Evolutionary conservation across 2,113 vertebrate genomes (phyloP), one percentile per base, ranked within the genome.

Genomic region (Sorex araneus): DNA sequence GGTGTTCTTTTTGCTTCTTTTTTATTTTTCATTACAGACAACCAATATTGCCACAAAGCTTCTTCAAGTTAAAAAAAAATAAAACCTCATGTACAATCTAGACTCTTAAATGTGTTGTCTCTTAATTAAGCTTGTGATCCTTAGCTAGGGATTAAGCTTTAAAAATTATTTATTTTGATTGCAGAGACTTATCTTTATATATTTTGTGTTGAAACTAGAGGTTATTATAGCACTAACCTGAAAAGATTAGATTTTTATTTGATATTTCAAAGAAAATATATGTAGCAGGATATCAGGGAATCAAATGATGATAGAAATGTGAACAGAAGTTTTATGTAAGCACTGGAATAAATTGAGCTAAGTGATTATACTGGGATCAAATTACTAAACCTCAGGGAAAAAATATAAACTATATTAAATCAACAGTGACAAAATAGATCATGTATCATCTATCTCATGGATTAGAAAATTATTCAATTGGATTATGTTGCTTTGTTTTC

Each of bases 321-420:
- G 64, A 91, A 70, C 45, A 47, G 54, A 96, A 82, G 87, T 71
- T 96, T 67, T 9, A 63, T 93, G 73, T 97, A 96, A 96, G 79
- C 89, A 90, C 36, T 90, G 54, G 5, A 95, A 45, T 36, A 69
- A 94, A 96, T 93, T 96, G 91, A 96, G 85, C 71, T 88, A 94
- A 93, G 85, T 64, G 78, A 93, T 79, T 91, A 84, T 71, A 34
- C 50, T 94, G 93, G 57, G 45, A 94, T 91, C 93, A 96, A 94
- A 92, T 94, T 87, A 94, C 43, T 63, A 34, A 94, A 81, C 69
- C 47, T 96, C 81, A 74, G 81, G 36, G 40, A 86, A 79, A 79
- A 64, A 83, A 74, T 73, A 79, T n/a, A 93, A 94, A 85, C 43
- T 69, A 23, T 71, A 83, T 93, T 92, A 94, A 90, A 92, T 95